A percentile compares a stretch with the other conserved stretches of the same genome.
These are phyloP conservation scores for Drosophila eugracilis DNA, from an alignment of 1,140 invertebrate species.

Conservation along the genomic window DNA sequence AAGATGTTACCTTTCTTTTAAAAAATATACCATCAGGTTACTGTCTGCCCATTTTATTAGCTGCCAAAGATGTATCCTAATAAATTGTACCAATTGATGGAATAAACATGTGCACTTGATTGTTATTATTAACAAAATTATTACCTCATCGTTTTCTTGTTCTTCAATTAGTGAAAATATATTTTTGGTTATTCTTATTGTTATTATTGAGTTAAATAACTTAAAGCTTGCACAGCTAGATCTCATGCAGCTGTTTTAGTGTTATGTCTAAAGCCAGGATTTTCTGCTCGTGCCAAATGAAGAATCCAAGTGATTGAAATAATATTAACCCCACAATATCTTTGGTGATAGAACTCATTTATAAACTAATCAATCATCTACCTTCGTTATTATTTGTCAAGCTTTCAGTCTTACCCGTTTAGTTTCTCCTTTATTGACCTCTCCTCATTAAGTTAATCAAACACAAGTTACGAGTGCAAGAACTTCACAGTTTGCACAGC, in stretches of 20 bases:
- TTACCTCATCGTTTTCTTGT: not conserved
- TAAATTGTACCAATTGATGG: not conserved
- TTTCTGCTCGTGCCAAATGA: not conserved
- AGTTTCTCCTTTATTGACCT: not conserved
- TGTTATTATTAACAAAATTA: conserved; percentile 1
- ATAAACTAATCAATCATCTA: not conserved
- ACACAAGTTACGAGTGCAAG: conserved; percentile 18
- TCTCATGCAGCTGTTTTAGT: too few relatives aligned
- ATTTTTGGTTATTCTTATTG: too few relatives aligned
- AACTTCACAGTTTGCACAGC: conserved; percentile 13
- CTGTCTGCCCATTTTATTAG: not conserved
- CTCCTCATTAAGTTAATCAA: conserved; percentile 27
- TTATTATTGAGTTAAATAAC: too few relatives aligned
- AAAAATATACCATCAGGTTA: not conserved
- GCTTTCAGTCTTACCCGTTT: not conserved
- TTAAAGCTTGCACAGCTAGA: too few relatives aligned
- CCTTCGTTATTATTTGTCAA: not conserved
- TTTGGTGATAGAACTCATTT: too few relatives aligned
- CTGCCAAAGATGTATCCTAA: not conserved
- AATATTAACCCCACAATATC: not conserved
- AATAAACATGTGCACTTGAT: not conserved
- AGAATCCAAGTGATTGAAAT: too few relatives aligned
- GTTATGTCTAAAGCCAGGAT: not conserved
- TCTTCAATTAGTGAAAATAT: not conserved
- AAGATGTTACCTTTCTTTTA: too few relatives aligned